These are phyloP conservation scores for Lysiphlebus fabarum DNA, from an alignment of 1,140 invertebrate genomes.

Conservation along the genomic window DNA sequence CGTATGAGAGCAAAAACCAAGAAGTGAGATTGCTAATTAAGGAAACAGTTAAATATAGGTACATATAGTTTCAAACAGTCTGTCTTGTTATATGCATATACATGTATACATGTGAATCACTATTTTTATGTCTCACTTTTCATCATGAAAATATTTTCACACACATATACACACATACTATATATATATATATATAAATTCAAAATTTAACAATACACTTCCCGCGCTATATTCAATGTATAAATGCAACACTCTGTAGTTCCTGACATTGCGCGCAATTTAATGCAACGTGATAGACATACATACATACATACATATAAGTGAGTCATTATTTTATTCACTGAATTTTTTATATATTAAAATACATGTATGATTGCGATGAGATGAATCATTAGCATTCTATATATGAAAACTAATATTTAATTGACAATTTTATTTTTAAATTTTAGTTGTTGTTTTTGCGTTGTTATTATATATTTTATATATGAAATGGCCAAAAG, in stretches of 20 bases:
- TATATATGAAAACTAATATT: too few relatives aligned
- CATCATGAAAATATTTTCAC: neutral
- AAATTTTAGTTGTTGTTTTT: too few relatives aligned
- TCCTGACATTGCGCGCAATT: constrained; percentile 29
- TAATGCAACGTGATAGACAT: neutral
- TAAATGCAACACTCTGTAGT: constrained; percentile 44
- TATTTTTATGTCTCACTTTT: constrained; percentile 31
- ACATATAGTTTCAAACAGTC: constrained; percentile 57
- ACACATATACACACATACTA: neutral
- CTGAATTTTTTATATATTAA: neutral
- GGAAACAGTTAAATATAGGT: constrained; percentile 59
- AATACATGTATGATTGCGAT: neutral
- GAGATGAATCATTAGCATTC: too few relatives aligned
- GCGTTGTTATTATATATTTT: too few relatives aligned
- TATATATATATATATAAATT: constrained; percentile 11
- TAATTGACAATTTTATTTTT: too few relatives aligned
- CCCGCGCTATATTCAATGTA: constrained; percentile 43
- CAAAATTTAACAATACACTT: constrained; percentile 40
- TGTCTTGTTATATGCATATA: too few relatives aligned
- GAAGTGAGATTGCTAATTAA: constrained; percentile 58
- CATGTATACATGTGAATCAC: constrained; percentile 37
- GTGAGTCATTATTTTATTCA: too few relatives aligned
- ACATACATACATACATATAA: too few relatives aligned
- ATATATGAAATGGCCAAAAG: too few relatives aligned
- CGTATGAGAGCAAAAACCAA: constrained; percentile 28